Base-by-base conservation (phyloP, 2,888 invertebrate species). In the Hedya salicella region DNA sequence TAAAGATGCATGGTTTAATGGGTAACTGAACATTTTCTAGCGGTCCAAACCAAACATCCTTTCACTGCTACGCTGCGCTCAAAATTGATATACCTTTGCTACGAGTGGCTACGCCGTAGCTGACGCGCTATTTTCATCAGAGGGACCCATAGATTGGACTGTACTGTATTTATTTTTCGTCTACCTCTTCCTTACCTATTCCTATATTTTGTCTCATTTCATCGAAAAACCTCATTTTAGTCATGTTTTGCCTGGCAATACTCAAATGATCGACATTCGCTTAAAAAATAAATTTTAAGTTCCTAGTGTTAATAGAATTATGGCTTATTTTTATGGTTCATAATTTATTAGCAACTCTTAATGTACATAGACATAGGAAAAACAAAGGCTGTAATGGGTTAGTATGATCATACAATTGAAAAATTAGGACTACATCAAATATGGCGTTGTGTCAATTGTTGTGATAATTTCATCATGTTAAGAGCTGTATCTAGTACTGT, bases 301-400 rank as follows among this genome's bases (percentile, higher is more conserved):
- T n/a, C n/a, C n/a, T n/a, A n/a, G n/a, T n/a, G n/a, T n/a, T 25
- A 25, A 6, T 25, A 6, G 0, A 25, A 25, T 25, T 25, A 1
- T 25, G 25, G 2, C 25, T 4, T 25, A 25, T 25, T 25, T 25
- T 25, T 25, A 25, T 6, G 25, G 25, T 25, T 25, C 6, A 25
- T 6, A 6, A 6, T 25, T 25, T 3, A 11, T 36, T 36, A 36
- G 9, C 9, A 36, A 1, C 11, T 36, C 36, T 11, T 36, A 36
- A 36, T 30, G 42, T 42, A 30, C 30, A 16, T n/a, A 56, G 48
- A 54, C 39, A 17, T 21, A 30, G 13, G n/a, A 13, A 32, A 50
- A 63, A 42, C 42, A 32, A 32, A n/a, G 21, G 49, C 48, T 42
- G 54, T 56, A 57, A 57, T 54, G 54, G 39, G 54, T 57, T 64